A percentile compares a stretch with the other conserved stretches of the same genome.
Evolutionary conservation across 2,113 vertebrate genomes (phyloP).

Genomic region (Onychostoma macrolepis): DNA sequence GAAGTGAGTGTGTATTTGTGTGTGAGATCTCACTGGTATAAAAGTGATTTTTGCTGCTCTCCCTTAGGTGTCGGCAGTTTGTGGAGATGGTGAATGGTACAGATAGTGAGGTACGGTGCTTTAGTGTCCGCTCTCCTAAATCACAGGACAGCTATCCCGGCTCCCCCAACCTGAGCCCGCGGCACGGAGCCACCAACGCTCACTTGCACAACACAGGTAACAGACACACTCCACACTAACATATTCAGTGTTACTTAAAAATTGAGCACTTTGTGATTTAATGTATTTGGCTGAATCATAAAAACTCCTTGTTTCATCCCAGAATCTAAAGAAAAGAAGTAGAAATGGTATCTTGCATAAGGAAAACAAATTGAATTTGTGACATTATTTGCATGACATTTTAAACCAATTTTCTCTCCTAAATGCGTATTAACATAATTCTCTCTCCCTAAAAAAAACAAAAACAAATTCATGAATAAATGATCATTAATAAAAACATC

Average conservation of each 20-base stretch:
- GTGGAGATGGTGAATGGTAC: conserved; percentile 99
- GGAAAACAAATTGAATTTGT: too few species aligned
- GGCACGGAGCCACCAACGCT: conserved; percentile 86
- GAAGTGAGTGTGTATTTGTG: neutral
- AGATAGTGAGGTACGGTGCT: conserved; percentile 94
- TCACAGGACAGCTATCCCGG: conserved; percentile 95
- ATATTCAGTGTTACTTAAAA: neutral
- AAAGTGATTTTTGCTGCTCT: neutral
- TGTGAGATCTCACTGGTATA: neutral
- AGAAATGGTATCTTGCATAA: neutral
- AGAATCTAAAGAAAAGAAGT: neutral
- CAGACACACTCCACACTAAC: neutral
- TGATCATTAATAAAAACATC: too few species aligned
- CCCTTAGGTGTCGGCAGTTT: conserved; percentile 87
- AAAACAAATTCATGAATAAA: too few species aligned
- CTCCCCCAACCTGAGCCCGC: conserved; percentile 91
- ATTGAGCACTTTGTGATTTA: neutral
- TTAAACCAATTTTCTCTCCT: too few species aligned
- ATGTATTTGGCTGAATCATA: neutral
- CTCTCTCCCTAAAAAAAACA: too few species aligned
- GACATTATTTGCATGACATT: too few species aligned
- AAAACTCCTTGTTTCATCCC: neutral
- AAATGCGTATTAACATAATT: too few species aligned
- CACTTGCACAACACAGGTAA: conserved; percentile 87
- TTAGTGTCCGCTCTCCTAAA: conserved; percentile 89